Evolutionary conservation across 2,113 vertebrate species (phyloP).

Genomic region (Etia nguti): DNA sequence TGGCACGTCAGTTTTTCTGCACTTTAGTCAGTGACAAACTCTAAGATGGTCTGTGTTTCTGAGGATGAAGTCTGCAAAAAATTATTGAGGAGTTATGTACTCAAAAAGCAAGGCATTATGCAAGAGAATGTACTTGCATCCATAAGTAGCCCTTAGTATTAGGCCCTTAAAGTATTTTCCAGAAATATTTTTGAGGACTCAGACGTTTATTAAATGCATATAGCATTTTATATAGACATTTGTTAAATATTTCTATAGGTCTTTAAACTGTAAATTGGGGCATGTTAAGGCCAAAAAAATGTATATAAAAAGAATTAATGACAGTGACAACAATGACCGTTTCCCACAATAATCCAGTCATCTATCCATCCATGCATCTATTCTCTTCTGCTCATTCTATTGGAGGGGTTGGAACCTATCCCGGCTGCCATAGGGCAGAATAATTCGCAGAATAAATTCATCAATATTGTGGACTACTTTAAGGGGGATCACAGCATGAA

Average conservation of each 20-base stretch:
- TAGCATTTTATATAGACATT: background rate
- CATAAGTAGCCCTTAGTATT: background rate
- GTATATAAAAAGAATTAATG: background rate
- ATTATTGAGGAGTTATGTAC: background rate
- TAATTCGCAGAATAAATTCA: background rate
- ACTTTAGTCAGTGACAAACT: background rate
- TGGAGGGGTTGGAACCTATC: background rate
- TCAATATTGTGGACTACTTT: background rate
- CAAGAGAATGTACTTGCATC: background rate
- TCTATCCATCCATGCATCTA: background rate
- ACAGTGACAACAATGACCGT: rapidly evolving
- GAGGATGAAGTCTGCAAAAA: background rate
- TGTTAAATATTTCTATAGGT: background rate
- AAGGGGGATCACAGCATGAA: background rate
- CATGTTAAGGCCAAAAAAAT: background rate
- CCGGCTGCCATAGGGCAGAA: background rate
- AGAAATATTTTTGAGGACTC: background rate
- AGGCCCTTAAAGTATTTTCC: background rate
- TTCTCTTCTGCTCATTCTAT: background rate
- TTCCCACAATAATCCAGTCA: background rate
- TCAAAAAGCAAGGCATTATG: background rate
- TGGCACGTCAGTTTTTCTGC: background rate
- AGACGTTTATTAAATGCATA: background rate
- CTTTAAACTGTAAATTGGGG: background rate
- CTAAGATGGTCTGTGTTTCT: background rate